Conservation (phyloP, 2,888 invertebrate species). For the Meliscaeva auricollis region DNA sequence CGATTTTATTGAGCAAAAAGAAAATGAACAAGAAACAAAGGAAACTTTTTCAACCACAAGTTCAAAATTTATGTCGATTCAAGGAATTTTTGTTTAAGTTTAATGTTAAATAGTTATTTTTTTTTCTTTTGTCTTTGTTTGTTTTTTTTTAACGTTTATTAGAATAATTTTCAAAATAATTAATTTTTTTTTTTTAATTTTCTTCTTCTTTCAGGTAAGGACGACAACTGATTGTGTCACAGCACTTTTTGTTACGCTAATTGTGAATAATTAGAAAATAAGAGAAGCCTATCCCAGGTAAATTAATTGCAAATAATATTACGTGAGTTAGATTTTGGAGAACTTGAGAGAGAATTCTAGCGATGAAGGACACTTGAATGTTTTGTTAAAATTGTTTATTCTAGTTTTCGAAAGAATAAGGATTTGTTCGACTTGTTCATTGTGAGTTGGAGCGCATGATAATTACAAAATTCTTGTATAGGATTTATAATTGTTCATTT, state of each 20-base stretch:
- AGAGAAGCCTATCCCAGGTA: slow-evolving; percentile 24
- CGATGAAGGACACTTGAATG: slow-evolving; percentile 35
- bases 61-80: slow-evolving; percentile 23
- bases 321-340: slow-evolving; percentile 44
- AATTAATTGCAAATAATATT: slow-evolving; percentile 63
- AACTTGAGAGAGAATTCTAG: slow-evolving; percentile 20
- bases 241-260: slow-evolving; percentile 42
- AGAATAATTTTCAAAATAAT: neutral
- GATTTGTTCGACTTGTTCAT: neutral
- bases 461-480: too few species aligned
- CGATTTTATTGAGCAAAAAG: slow-evolving; percentile 27
- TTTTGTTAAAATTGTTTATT: slow-evolving; percentile 64
- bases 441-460: too few species aligned
- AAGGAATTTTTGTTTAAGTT: slow-evolving; percentile 20
- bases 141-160: too few species aligned
- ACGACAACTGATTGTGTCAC: too few species aligned
- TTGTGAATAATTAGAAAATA: slow-evolving; percentile 38
- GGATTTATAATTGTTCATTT: too few species aligned
- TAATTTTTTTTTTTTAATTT: slow-evolving; percentile 11
- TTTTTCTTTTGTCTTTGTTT: neutral
- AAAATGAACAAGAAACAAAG: slow-evolving; percentile 39
- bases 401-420: neutral
- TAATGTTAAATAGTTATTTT: neutral
- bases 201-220: slow-evolving; percentile 56
- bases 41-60: slow-evolving; percentile 41